A percentile compares a stretch with the other conserved stretches of the same genome.
Evolutionary conservation across 2,888 invertebrate species (phyloP).

Genomic region (Keiferia lycopersicella): DNA sequence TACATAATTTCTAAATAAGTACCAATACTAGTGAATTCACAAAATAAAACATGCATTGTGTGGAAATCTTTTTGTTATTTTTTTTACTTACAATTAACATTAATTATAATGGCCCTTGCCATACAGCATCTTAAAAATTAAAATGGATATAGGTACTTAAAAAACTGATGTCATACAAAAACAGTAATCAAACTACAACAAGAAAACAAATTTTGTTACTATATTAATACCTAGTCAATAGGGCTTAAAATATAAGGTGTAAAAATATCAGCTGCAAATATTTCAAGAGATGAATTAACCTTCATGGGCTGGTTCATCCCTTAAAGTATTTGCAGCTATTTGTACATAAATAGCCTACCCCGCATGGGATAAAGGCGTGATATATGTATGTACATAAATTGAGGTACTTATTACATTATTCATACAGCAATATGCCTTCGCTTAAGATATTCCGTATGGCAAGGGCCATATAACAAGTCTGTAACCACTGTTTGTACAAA

Average conservation of each 20-base stretch:
- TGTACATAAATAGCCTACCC: too few species aligned
- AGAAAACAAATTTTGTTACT: too few species aligned
- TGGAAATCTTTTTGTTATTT: background rate
- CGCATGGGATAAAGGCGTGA: too few species aligned
- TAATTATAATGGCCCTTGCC: slow-evolving; percentile 32
- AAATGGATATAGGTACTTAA: background rate
- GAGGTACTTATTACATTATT: too few species aligned
- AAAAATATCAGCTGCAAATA: too few species aligned
- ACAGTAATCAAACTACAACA: too few species aligned
- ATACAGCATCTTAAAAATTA: slow-evolving; percentile 20
- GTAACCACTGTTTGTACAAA: slow-evolving; percentile 1
- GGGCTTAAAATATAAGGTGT: background rate
- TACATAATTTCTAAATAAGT: background rate
- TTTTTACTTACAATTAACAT: background rate
- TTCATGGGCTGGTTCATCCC: too few species aligned
- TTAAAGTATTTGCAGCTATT: too few species aligned
- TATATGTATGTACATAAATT: too few species aligned
- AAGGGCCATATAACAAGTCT: slow-evolving; percentile 36
- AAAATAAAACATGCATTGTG: background rate
- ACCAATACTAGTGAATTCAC: background rate
- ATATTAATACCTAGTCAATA: slow-evolving; percentile 1
- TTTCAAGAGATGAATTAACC: too few species aligned
- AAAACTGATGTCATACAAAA: background rate
- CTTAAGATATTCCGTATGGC: slow-evolving; percentile 26
- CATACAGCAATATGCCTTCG: background rate